Base-by-base conservation (phyloP, 1,140 invertebrate species). In the roundworm (Caenorhabditis elegans) region DNA sequence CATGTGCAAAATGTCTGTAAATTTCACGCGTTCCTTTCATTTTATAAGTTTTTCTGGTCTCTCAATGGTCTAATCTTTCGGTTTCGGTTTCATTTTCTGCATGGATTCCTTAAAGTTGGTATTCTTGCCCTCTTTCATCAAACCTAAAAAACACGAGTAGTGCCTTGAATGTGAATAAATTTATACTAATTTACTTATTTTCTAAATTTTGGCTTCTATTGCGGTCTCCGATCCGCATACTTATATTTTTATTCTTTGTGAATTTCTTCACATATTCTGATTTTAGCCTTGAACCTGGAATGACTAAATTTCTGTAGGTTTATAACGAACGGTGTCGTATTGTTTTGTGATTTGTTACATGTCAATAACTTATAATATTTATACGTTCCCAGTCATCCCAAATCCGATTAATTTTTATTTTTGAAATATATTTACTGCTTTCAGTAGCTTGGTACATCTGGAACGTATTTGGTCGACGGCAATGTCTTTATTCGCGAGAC, bases 271-370 rank as follows among this genome's bases (percentile, higher is more conserved):
- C 11, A 17, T 39, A 39, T 39, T 70, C 28, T 24, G 15, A 39
- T 39, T 70, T 70, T 1, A 28, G 3, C 15, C 1, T 24, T 5
- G 2, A 5, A 22, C 13, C 3, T 10, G 34, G 6, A 70, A 70
- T 70, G 60, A 70, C 60, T 2, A 70, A 70, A 19, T 70, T 39
- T 39, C 34, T 70, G 60, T 70, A 70, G 60, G 60, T 70, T 70
- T 39, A 22, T n/a, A 15, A 22, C 39, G 36, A 3, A 3, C 4
- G 10, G 10, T 70, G 26, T 70, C n/a, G 31, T 70, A 26, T 17
- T 70, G 26, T 22, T 70, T 70, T 60, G 53, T 34, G 26, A 34
- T 60, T 65, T 26, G 19, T 76, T 43, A 51, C 48, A 51, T 77
- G 76, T 49, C 26, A 28, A 15, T 19, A 24, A 46, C 34, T 48